phyloP scores from a whole-genome alignment of 2,113 vertebrate genomes.

The Gavialis gangeticus region DNA sequence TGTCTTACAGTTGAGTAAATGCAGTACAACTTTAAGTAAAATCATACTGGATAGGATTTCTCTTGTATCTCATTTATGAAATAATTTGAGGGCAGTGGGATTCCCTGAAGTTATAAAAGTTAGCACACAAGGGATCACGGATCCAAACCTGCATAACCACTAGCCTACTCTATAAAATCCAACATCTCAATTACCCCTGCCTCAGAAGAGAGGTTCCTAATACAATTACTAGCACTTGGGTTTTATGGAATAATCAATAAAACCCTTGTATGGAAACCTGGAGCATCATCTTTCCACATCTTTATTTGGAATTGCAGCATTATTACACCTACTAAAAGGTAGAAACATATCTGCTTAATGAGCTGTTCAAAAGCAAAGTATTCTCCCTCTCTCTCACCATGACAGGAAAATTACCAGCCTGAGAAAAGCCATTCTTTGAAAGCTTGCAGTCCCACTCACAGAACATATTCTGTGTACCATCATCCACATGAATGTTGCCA shows the following conservation, averaged over 20 bases:
- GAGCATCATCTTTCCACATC: background rate
- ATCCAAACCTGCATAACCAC: background rate
- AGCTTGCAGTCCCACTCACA: background rate
- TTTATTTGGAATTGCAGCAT: background rate
- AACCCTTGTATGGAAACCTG: fast-evolving
- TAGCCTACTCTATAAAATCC: background rate
- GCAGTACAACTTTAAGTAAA: background rate
- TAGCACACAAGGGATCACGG: background rate
- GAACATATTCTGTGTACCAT: background rate
- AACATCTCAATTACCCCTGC: background rate
- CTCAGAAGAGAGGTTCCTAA: background rate
- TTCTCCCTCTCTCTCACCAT: background rate
- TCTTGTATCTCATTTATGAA: background rate
- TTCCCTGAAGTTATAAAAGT: background rate
- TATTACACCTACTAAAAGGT: background rate
- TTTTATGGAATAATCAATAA: background rate
- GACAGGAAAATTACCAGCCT: background rate
- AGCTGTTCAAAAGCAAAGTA: fast-evolving
- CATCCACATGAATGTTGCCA: background rate
- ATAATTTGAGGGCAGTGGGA: background rate
- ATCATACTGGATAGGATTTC: background rate
- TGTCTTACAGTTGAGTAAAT: no score
- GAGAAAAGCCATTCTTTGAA: background rate
- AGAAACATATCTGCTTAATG: fast-evolving
- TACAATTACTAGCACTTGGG: background rate